Conservation (phyloP, 2,797 vertebrate species). For the Vultur gryphus region DNA sequence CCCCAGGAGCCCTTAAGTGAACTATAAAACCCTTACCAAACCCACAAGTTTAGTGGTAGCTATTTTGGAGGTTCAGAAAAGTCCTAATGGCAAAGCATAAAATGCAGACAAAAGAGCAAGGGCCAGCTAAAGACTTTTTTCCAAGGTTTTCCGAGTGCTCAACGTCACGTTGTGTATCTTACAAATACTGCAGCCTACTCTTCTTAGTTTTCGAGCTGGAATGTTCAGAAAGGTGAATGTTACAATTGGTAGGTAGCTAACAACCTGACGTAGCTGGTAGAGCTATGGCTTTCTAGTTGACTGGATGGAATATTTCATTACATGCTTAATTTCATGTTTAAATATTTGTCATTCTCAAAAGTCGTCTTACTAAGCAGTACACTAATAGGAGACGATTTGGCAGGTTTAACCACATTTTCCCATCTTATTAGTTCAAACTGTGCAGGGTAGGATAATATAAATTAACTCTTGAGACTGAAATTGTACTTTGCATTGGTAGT, state of each 20-base stretch:
- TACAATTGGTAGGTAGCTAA: background rate
- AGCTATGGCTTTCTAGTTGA: slow-evolving; percentile 1
- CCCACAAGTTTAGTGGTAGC: background rate
- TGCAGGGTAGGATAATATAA: background rate
- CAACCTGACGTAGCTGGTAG: background rate
- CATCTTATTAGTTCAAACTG: slow-evolving; percentile 18
- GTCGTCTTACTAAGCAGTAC: background rate
- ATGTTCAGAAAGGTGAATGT: background rate
- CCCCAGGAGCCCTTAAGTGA: slow-evolving; percentile 18
- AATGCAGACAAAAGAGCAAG: background rate
- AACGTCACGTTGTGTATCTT: fast-evolving
- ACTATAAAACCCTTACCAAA: background rate
- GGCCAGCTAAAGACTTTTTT: background rate
- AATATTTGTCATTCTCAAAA: slow-evolving; percentile 50
- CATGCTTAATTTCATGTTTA: slow-evolving; percentile 27
- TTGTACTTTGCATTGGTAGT: background rate
- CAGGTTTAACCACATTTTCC: slow-evolving; percentile 35
- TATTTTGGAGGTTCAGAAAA: background rate
- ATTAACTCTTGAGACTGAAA: slow-evolving; percentile 43
- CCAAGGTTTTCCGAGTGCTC: background rate
- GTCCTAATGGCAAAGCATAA: background rate
- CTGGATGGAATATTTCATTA: slow-evolving; percentile 34
- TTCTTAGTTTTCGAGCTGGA: background rate
- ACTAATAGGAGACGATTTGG: slow-evolving; percentile 24
- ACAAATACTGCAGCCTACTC: background rate